phyloP scores from a whole-genome alignment of 2,888 invertebrate genomes.

The Luffia ferchaultella region DNA sequence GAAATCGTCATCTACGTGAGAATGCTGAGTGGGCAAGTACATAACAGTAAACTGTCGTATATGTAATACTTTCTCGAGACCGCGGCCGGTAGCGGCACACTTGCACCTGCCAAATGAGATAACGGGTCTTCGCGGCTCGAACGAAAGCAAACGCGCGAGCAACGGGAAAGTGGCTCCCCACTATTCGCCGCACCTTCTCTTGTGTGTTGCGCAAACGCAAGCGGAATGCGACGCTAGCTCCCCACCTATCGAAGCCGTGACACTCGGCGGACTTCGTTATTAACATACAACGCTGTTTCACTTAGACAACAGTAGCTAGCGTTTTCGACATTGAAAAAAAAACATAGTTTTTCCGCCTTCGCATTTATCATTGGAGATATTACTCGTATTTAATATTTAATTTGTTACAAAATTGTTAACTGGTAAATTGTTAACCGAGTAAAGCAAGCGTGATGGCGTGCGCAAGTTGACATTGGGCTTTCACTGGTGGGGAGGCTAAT shows the following conservation, averaged over 20 bases:
- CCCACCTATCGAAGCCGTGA: conserved; percentile 21
- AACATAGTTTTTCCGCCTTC: not conserved
- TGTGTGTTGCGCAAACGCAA: conserved; percentile 53
- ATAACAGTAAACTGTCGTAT: conserved; percentile 20
- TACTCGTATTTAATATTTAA: no score
- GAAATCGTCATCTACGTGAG: no score
- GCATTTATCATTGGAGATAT: no score
- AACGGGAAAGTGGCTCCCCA: conserved; percentile 50
- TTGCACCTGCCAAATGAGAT: conserved; percentile 61
- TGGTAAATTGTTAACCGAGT: not conserved
- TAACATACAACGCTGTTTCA: conserved; percentile 26
- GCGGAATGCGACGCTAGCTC: conserved; percentile 19
- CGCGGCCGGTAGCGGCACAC: conserved; percentile 26
- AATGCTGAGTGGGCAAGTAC: no score
- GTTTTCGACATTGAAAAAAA: conserved; percentile 24
- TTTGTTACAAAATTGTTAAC: no score
- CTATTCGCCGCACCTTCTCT: conserved; percentile 36
- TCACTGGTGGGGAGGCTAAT: not conserved
- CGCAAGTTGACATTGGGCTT: conserved; percentile 12
- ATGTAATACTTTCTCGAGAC: conserved; percentile 54
- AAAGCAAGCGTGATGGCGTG: conserved; percentile 10
- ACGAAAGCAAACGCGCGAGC: conserved; percentile 59
- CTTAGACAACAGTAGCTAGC: conserved; percentile 13
- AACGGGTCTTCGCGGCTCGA: conserved; percentile 46
- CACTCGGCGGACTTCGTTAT: conserved; percentile 25